Evolutionary conservation across 2,888 invertebrate genomes (phyloP).

Genomic region (Aphidoletes aphidimyza): DNA sequence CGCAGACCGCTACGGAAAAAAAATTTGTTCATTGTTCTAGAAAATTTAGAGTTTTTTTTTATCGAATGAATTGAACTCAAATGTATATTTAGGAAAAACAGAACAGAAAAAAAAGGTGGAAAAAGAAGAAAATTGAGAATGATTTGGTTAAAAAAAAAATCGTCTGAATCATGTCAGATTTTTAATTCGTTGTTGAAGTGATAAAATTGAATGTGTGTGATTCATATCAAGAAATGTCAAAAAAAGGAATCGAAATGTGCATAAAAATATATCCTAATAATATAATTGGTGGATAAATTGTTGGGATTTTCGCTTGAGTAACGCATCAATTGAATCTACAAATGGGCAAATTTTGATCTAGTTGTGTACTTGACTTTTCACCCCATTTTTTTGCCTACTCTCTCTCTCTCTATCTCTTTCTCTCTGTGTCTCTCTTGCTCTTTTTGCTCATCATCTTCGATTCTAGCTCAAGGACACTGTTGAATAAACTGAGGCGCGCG

Average conservation of each 20-base stretch:
- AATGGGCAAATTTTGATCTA: not conserved
- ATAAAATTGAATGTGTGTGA: too few relatives aligned
- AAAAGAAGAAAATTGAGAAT: not conserved
- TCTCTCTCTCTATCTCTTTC: not conserved
- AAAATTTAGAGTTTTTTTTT: not conserved
- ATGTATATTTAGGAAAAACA: too few relatives aligned
- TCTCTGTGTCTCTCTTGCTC: not conserved
- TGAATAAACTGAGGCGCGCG: slow-evolving; percentile 6
- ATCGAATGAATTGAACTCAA: too few relatives aligned
- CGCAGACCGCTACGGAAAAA: not conserved
- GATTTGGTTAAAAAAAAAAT: too few relatives aligned
- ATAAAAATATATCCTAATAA: too few relatives aligned
- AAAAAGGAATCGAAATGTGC: too few relatives aligned
- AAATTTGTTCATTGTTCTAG: slow-evolving; percentile 37
- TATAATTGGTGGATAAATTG: not conserved
- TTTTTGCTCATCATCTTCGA: slow-evolving; percentile 11
- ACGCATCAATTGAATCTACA: not conserved
- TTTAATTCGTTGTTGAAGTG: too few relatives aligned
- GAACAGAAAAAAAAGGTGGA: not conserved
- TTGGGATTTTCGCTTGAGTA: not conserved
- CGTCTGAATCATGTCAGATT: too few relatives aligned
- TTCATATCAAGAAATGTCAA: too few relatives aligned
- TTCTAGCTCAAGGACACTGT: slow-evolving; percentile 54
- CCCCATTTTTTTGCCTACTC: not conserved
- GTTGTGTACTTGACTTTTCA: slow-evolving; percentile 54